Evolutionary conservation across 1,140 invertebrate species (phyloP).

Genomic region (Goniozus legneri): DNA sequence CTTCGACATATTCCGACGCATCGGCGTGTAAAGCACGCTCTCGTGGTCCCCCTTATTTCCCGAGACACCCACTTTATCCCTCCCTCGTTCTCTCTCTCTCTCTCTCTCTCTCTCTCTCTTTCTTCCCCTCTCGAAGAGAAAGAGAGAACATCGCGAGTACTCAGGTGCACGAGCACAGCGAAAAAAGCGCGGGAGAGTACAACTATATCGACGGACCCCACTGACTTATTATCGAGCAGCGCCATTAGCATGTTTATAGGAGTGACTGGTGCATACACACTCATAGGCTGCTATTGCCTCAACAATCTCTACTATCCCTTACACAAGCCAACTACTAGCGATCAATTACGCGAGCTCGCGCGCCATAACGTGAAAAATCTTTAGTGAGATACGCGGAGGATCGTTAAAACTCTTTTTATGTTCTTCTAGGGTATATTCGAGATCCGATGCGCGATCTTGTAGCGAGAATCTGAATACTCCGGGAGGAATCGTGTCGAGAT

Average conservation of each 20-base stretch:
- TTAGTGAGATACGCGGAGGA: too few relatives aligned
- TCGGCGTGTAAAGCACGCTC: conserved; percentile 32
- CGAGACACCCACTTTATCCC: conserved; percentile 1
- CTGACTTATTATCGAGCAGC: conserved; percentile 38
- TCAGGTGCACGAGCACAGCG: neutral
- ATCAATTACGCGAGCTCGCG: conserved; percentile 30
- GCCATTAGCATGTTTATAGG: conserved; percentile 45
- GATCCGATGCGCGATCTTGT: conserved; percentile 11
- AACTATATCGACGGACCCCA: conserved; percentile 24
- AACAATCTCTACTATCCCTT: neutral
- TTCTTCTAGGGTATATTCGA: too few relatives aligned
- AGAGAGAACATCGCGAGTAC: neutral
- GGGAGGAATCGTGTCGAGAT: too few relatives aligned
- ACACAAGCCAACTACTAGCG: too few relatives aligned
- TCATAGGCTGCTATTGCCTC: neutral
- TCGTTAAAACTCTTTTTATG: too few relatives aligned
- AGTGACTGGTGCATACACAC: conserved; percentile 19
- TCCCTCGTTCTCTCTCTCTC: conserved; percentile 8
- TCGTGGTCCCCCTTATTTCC: conserved; percentile 13
- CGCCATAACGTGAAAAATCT: too few relatives aligned
- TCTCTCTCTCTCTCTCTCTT: neutral
- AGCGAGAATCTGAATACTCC: conserved; percentile 10
- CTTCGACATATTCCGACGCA: conserved; percentile 20
- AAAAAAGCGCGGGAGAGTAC: conserved; percentile 12
- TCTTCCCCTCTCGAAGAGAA: conserved; percentile 7